Evolutionary conservation across 2,797 vertebrate species (phyloP).

Genomic region (Phrynocephalus vlangalii): DNA sequence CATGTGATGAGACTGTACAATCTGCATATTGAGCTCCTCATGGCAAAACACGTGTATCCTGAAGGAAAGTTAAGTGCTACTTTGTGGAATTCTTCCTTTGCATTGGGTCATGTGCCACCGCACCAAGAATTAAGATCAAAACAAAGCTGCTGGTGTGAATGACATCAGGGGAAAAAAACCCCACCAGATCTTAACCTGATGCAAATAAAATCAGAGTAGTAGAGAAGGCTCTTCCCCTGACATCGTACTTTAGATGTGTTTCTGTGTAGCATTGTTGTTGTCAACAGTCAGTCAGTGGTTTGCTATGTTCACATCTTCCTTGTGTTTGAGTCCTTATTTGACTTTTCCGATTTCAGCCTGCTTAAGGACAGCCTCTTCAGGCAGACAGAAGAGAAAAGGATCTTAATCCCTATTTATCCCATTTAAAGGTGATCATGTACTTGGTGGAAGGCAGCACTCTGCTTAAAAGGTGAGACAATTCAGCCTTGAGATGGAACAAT

Average conservation of each 20-base stretch:
- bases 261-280: constrained; percentile 36
- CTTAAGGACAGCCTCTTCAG: constrained; percentile 39
- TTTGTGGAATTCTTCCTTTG: background rate
- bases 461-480: constrained; percentile 22
- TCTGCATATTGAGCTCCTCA: background rate
- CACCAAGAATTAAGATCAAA: background rate
- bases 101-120: background rate
- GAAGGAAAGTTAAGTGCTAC: background rate
- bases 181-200: background rate
- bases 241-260: background rate
- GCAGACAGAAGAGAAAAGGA: constrained; percentile 44
- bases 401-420: constrained; percentile 52
- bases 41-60: background rate
- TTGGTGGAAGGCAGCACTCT: constrained; percentile 28
- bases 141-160: background rate
- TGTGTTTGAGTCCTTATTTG: constrained; percentile 20
- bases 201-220: background rate
- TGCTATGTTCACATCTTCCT: constrained; percentile 29
- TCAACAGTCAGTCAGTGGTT: background rate
- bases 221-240: background rate
- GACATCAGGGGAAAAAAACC: background rate
- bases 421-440: constrained; percentile 51
- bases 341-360: background rate
- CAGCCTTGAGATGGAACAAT: constrained; percentile 21
- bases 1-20: background rate